Evolutionary conservation across 2,113 vertebrate species (phyloP).

Genomic region (Opisthocomus hoazin): DNA sequence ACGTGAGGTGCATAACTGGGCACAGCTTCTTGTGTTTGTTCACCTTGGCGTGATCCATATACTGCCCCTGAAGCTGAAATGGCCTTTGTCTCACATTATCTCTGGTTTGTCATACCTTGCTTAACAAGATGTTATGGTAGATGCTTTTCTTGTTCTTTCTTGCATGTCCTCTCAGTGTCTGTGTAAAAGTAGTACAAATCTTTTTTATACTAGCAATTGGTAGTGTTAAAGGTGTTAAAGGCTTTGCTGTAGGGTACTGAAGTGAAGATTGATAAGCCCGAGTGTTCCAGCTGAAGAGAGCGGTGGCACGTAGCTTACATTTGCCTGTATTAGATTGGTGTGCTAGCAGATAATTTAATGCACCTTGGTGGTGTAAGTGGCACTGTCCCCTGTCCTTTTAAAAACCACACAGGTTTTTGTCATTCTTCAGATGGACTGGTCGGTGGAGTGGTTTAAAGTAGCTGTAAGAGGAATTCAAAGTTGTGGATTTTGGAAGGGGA

Average conservation of each 20-base stretch:
- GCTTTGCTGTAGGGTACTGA: neutral
- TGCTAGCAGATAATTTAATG: too few relatives aligned
- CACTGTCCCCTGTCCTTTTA: neutral
- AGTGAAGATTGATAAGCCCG: neutral
- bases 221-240: neutral
- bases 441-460: too few relatives aligned
- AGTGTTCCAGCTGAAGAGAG: neutral
- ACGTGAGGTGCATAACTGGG: neutral
- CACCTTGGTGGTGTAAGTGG: rapidly evolving
- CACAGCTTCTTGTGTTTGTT: neutral
- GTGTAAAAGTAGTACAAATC: neutral
- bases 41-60: too few relatives aligned
- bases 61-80: neutral
- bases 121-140: rapidly evolving
- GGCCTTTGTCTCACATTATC: rapidly evolving
- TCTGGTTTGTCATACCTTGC: too few relatives aligned
- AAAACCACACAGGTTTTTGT: neutral
- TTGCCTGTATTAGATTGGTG: rapidly evolving
- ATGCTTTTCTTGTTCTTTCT: neutral
- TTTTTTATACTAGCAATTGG: neutral
- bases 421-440: neutral
- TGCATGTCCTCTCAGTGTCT: neutral
- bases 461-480: neutral
- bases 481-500: neutral
- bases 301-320: rapidly evolving